phyloP scores from a whole-genome alignment of 2,888 invertebrate species.

The Limenitis camilla region DNA sequence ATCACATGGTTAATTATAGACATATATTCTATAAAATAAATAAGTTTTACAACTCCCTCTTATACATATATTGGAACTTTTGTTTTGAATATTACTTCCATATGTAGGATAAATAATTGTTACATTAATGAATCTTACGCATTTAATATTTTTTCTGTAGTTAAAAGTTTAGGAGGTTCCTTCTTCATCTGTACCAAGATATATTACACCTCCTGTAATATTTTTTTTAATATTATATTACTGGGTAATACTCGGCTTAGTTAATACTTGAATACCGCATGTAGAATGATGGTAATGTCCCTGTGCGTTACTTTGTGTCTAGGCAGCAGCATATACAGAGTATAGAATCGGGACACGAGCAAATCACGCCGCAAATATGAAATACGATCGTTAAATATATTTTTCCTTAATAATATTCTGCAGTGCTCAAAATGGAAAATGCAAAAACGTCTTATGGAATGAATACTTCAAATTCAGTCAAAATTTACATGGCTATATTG shows the following conservation, averaged over 20 bases:
- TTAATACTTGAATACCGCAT: constrained; percentile 2
- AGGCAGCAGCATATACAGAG: constrained; percentile 24
- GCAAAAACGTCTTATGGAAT: constrained; percentile 33
- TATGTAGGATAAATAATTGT: no score
- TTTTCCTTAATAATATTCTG: background rate
- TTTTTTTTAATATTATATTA: no score
- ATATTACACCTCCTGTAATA: background rate
- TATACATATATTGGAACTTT: no score
- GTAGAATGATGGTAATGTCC: constrained; percentile 2
- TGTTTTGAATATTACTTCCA: no score
- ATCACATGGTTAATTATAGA: no score
- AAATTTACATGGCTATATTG: constrained; percentile 28
- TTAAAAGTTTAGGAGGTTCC: no score
- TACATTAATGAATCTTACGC: no score
- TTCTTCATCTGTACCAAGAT: constrained; percentile 3
- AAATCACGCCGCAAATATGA: background rate
- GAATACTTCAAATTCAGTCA: constrained; percentile 38
- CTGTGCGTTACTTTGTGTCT: constrained; percentile 23
- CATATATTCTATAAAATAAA: no score
- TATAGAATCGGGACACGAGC: constrained; percentile 17
- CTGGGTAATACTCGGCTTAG: no score
- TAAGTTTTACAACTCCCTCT: no score
- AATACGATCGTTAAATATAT: constrained; percentile 9
- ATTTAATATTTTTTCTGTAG: background rate
- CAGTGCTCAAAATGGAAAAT: constrained; percentile 17